A percentile compares a stretch with the other conserved stretches of the same genome.
These are phyloP conservation scores for Drosophila lacteicornis DNA, from an alignment of 1,140 invertebrate genomes.

Conservation along the genomic window DNA sequence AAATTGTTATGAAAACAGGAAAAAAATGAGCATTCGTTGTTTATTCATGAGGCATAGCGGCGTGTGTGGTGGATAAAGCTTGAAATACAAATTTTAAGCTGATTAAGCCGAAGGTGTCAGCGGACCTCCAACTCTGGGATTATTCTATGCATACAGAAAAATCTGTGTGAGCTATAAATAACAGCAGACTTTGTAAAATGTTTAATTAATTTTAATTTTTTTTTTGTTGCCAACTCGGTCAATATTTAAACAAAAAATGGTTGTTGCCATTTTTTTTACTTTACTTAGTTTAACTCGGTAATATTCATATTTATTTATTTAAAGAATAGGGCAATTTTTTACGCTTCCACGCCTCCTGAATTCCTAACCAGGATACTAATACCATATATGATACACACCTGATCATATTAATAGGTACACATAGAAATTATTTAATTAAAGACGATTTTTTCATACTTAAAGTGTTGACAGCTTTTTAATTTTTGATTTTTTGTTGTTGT, in stretches of 20 bases:
- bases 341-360: not conserved
- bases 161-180: conserved; percentile 21
- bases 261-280: not conserved
- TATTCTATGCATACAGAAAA: conserved; percentile 22
- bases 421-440: too few relatives aligned
- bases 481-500: too few relatives aligned
- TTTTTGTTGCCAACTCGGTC: not conserved
- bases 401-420: too few relatives aligned
- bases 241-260: conserved; percentile 6
- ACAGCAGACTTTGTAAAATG: conserved; percentile 3
- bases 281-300: too few relatives aligned
- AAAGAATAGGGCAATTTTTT: too few relatives aligned
- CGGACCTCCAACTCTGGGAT: conserved; percentile 22
- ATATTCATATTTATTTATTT: not conserved
- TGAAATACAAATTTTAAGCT: conserved; percentile 24
- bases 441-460: too few relatives aligned
- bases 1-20: conserved; percentile 40
- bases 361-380: not conserved
- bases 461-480: too few relatives aligned
- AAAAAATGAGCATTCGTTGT: conserved; percentile 37
- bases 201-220: conserved; percentile 17
- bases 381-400: too few relatives aligned
- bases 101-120: conserved; percentile 37
- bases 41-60: conserved; percentile 37
- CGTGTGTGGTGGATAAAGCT: conserved; percentile 31